Evolutionary conservation across 2,797 vertebrate genomes (phyloP).

Genomic region (Catamblyrhynchus diadema): DNA sequence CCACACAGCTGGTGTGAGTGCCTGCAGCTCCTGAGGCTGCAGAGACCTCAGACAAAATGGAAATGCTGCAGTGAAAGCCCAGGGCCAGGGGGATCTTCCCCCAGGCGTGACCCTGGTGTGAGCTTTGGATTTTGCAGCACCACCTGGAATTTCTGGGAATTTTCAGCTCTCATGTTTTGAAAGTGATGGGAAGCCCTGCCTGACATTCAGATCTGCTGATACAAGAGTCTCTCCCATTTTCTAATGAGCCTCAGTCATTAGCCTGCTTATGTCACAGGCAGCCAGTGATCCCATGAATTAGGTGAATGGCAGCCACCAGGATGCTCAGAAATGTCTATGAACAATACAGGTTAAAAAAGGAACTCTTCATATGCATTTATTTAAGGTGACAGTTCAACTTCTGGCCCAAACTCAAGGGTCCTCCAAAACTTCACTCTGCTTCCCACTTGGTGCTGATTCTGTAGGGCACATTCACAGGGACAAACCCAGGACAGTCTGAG

Average conservation of each 20-base stretch:
- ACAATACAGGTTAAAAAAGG: not conserved
- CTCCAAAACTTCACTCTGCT: not conserved
- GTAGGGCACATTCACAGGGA: not conserved
- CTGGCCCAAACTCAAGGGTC: not conserved
- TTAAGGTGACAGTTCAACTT: not conserved
- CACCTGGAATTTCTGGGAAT: not conserved
- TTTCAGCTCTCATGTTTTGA: not conserved
- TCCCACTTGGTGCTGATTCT: not conserved
- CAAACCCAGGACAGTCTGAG: not conserved
- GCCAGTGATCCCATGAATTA: not conserved
- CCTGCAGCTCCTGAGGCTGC: not conserved
- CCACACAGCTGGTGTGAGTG: not conserved
- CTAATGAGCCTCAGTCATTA: not conserved
- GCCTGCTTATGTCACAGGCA: not conserved
- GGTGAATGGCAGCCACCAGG: not conserved
- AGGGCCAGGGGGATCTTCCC: not conserved
- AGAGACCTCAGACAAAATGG: not conserved
- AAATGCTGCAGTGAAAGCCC: not conserved
- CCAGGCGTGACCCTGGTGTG: rapidly evolving
- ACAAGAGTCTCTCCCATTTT: not conserved
- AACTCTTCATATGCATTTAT: not conserved
- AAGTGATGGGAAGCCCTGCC: not conserved
- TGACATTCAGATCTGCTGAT: slow-evolving; percentile 16
- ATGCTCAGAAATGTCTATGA: not conserved
- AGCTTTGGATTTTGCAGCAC: not conserved